These are phyloP conservation scores for Campylorhamphus procurvoides DNA, from an alignment of 2,113 vertebrate genomes.

Conservation along the genomic window DNA sequence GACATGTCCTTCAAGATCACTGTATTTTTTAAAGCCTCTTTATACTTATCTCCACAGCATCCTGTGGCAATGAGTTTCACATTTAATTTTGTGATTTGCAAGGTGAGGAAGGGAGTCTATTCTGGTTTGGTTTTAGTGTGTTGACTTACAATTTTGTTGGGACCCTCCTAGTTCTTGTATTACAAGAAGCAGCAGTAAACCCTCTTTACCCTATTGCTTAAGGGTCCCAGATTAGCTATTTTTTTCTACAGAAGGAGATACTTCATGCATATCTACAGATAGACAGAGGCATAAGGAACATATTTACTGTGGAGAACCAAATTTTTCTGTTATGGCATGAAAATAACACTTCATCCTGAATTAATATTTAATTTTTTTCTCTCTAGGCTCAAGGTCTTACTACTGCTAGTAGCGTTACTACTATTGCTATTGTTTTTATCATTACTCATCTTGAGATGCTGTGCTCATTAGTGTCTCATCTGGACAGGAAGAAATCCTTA, in stretches of 20 bases:
- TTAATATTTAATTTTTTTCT: background rate
- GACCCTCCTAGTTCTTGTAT: background rate
- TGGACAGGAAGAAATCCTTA: background rate
- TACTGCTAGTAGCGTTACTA: background rate
- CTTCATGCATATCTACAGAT: background rate
- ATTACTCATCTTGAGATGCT: background rate
- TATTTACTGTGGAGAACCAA: background rate
- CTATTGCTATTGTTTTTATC: background rate
- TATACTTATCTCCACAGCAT: background rate
- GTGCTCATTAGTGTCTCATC: background rate
- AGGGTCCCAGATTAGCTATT: background rate
- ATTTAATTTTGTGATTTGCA: background rate
- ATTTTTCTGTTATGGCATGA: background rate
- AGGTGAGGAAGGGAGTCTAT: background rate
- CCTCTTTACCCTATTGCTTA: background rate
- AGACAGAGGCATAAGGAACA: background rate
- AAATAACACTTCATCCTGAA: background rate
- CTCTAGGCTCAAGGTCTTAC: background rate
- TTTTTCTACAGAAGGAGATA: background rate
- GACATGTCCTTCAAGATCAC: background rate
- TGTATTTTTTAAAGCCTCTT: background rate
- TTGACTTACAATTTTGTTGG: background rate
- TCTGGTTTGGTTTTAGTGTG: background rate
- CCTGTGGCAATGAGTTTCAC: background rate
- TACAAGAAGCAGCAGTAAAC: background rate